Percentiles rank a stretch among this genome's conserved stretches.
These are phyloP conservation scores for Drosophila melanica DNA, from an alignment of 1,140 invertebrate genomes.

Conservation along the genomic window DNA sequence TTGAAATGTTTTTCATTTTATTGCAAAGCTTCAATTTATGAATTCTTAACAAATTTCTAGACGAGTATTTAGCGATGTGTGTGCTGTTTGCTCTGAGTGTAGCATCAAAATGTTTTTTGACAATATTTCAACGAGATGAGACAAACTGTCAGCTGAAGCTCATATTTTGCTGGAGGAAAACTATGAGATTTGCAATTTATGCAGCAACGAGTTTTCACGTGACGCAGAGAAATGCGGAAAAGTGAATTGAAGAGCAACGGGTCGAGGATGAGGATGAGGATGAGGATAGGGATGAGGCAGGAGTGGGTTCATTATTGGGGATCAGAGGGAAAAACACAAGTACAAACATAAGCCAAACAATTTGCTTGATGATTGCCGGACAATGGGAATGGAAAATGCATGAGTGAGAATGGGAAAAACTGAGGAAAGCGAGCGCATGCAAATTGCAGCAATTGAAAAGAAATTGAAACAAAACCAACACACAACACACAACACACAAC, in stretches of 20 bases:
- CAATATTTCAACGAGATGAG: too few species aligned
- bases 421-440: conserved; percentile 34
- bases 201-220: too few species aligned
- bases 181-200: too few species aligned
- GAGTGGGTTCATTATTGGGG: conserved; percentile 17
- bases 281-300: too few species aligned
- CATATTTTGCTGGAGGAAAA: too few species aligned
- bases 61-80: too few species aligned
- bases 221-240: not conserved
- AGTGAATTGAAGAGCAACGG: not conserved
- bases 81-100: too few species aligned
- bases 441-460: conserved; percentile 47
- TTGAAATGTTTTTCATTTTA: too few species aligned
- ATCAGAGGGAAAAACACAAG: conserved; percentile 29
- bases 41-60: too few species aligned
- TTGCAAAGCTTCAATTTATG: too few species aligned
- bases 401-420: conserved; percentile 1
- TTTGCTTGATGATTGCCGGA: conserved; percentile 39
- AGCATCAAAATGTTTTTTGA: too few species aligned
- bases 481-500: not conserved
- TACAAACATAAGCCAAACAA: conserved; percentile 44
- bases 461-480: conserved; percentile 11
- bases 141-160: too few species aligned
- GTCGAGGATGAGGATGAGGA: not conserved
- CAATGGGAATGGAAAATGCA: conserved; percentile 25